Conservation (phyloP, 2,113 vertebrate species). For the Peromyscus polionotus region DNA sequence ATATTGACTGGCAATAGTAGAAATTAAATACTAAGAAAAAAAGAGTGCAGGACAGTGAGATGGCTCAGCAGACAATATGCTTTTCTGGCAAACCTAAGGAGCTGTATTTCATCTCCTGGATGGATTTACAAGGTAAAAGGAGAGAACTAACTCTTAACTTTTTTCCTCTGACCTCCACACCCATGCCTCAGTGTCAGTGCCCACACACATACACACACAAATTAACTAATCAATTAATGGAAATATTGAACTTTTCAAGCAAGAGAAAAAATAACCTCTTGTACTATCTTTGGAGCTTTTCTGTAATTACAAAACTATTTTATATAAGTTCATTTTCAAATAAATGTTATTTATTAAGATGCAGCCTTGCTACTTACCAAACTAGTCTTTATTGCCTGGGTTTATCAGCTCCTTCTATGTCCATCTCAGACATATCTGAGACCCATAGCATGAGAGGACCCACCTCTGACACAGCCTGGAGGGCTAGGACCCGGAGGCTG, state of each 20-base stretch:
- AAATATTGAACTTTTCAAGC: not conserved
- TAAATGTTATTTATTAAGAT: not conserved
- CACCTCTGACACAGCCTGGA: too few species aligned
- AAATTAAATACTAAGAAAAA: not conserved
- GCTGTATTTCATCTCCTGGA: not conserved
- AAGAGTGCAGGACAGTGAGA: not conserved
- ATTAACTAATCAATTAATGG: not conserved
- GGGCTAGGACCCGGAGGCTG: not conserved
- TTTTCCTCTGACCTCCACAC: not conserved
- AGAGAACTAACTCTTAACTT: not conserved
- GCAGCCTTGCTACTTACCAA: not conserved
- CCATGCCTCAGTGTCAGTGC: not conserved
- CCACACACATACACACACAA: not conserved
- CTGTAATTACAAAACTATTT: not conserved
- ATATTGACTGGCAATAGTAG: not conserved
- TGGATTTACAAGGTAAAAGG: not conserved
- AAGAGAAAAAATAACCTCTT: not conserved
- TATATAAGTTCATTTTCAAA: constrained; percentile 13
- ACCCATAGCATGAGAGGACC: not conserved
- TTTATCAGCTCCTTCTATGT: not conserved
- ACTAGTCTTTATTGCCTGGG: not conserved
- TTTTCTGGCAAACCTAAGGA: not conserved
- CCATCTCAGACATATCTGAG: not conserved
- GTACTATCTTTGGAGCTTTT: not conserved
- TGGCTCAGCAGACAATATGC: not conserved